These are phyloP conservation scores for Perca fluviatilis DNA, from an alignment of 2,113 vertebrate genomes.

Conservation along the genomic window DNA sequence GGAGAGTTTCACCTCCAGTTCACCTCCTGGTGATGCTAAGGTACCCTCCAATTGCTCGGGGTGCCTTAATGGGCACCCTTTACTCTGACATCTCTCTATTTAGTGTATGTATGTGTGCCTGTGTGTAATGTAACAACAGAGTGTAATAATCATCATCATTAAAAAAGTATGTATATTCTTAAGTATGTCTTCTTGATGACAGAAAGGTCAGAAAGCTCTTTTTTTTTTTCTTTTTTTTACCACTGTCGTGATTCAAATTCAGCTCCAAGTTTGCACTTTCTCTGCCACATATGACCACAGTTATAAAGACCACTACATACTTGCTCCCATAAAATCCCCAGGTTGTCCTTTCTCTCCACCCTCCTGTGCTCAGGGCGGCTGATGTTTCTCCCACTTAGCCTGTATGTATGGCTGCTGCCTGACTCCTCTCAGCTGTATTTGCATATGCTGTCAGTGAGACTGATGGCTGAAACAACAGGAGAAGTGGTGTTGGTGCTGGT, in stretches of 20 bases:
- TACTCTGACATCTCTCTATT: no score
- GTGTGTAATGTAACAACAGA: no score
- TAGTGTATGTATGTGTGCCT: no score
- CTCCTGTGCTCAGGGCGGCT: no score
- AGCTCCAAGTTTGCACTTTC: not conserved
- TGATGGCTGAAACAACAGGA: constrained; percentile 45
- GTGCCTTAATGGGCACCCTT: no score
- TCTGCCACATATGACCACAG: not conserved
- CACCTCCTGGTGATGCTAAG: no score
- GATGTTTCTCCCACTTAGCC: constrained; percentile 2
- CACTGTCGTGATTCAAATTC: constrained; percentile 6
- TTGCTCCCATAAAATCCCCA: not conserved
- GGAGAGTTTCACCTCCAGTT: no score
- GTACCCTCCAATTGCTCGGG: no score
- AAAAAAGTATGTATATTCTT: no score
- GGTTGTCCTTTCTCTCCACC: constrained; percentile 16
- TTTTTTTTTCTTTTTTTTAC: not conserved
- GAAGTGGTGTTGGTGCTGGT: not conserved
- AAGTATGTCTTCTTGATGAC: not conserved
- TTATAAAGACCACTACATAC: not conserved
- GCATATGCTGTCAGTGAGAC: constrained; percentile 43
- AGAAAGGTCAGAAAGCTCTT: constrained; percentile 1
- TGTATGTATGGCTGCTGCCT: constrained; percentile 1
- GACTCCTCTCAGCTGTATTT: constrained; percentile 52
- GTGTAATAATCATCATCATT: no score